These are phyloP conservation scores for Anticlea derivata DNA, from an alignment of 2,888 invertebrate species.

Conservation along the genomic window DNA sequence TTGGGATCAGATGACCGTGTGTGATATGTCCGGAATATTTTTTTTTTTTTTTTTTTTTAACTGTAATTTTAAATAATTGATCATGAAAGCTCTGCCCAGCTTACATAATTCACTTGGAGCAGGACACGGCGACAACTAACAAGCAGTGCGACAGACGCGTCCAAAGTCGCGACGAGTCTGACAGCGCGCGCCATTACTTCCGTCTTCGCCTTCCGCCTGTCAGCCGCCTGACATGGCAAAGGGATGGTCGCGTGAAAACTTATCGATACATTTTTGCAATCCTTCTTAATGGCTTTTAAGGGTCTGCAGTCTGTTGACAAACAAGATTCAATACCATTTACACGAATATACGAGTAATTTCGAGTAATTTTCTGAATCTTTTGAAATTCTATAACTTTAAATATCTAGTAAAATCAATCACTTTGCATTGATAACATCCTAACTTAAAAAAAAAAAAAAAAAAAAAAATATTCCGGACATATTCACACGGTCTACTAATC, in stretches of 20 bases:
- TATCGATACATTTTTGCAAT: slow-evolving; percentile 18
- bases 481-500: too few relatives aligned
- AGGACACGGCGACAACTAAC: slow-evolving; percentile 34
- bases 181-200: slow-evolving; percentile 69
- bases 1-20: too few relatives aligned
- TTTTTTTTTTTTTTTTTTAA: too few relatives aligned
- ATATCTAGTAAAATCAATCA: not conserved
- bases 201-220: slow-evolving; percentile 67
- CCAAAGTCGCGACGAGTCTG: slow-evolving; percentile 48
- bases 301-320: too few relatives aligned
- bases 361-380: not conserved
- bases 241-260: slow-evolving; percentile 38
- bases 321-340: too few relatives aligned
- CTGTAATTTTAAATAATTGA: slow-evolving; percentile 18
- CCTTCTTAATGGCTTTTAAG: too few relatives aligned
- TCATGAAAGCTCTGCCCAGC: slow-evolving; percentile 14
- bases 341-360: too few relatives aligned
- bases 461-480: too few relatives aligned
- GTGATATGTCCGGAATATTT: too few relatives aligned
- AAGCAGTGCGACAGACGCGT: slow-evolving; percentile 35
- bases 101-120: slow-evolving; percentile 16
- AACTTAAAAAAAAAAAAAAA: too few relatives aligned
- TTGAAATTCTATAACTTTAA: not conserved
- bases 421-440: slow-evolving; percentile 2
- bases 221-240: slow-evolving; percentile 43